Conservation (phyloP, 37 sponge, comb jelly and placozoan genomes). For the Ephydatia muelleri region DNA sequence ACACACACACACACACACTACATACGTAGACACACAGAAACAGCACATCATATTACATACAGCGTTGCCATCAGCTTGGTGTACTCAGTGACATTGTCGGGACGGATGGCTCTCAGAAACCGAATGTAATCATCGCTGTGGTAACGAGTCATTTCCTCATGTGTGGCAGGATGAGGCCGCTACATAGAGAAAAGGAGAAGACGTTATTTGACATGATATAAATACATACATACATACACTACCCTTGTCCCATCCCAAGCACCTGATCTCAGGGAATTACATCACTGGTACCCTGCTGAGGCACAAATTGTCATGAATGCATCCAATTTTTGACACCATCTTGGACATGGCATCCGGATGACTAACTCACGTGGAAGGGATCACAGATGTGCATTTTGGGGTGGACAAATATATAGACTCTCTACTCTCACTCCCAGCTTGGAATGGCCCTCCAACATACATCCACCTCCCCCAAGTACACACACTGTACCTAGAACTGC, state of each 20-base stretch:
- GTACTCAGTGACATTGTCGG: conserved; percentile 94
- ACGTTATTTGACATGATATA: background rate
- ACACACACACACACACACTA: background rate
- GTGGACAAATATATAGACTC: no score
- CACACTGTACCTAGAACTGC: no score
- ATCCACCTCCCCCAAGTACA: no score
- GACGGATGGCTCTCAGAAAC: conserved; percentile 89
- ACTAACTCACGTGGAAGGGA: no score
- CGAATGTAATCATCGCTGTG: conserved; percentile 98
- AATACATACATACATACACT: background rate
- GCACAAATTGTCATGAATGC: no score
- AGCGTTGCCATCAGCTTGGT: conserved; percentile 95
- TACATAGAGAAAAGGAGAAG: conserved; percentile 22
- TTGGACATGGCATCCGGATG: no score
- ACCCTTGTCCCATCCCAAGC: background rate
- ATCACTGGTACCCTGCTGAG: no score
- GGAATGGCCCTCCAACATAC: no score
- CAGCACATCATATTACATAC: conserved; percentile 53
- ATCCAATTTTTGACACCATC: no score
- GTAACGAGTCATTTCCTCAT: conserved; percentile 94
- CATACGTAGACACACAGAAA: background rate
- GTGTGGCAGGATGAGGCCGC: conserved; percentile 89
- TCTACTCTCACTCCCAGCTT: no score
- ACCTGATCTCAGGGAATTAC: no score
- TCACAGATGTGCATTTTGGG: no score